Evolutionary conservation across 2,113 vertebrate genomes (phyloP), one percentile per base, ranked within the genome.

Genomic region (Tragulus kanchil): DNA sequence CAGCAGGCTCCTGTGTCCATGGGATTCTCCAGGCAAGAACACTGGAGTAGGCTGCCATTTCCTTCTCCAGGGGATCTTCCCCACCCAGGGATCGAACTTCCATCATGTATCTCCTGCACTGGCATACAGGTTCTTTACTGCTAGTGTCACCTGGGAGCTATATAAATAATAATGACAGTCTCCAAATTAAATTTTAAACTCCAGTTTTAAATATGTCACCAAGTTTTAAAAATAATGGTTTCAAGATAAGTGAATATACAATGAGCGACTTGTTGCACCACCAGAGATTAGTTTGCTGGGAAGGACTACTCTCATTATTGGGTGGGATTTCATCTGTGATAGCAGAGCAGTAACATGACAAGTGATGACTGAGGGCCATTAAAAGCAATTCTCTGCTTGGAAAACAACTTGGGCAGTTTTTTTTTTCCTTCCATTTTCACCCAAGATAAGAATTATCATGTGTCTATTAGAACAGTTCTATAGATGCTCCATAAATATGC

Each of bases 101-200:
- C 36, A 36, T 36, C 36, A 36, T 36, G 36, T 36, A 36, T 36
- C 36, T 36, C 36, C 36, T 36, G 36, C 36, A 36, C 36, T 36
- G 36, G 36, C 36, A 36, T 2, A 36, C 36, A 36, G 36, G 36
- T 36, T 36, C 36, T 36, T 36, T 36, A 36, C 36, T 36, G 36
- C 36, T 36, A 36, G 36, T 36, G 36, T 36, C 36, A 36, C 36
- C 36, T 36, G 36, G 36, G 36, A 36, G 36, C 36, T 36, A 36
- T 36, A 36, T 36, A 36, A 36, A 75, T 58, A 59, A 67, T 25
- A 56, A 65, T 1, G 58, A 88, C 15, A 58, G 42, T 62, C 8
- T 85, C 78, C 23, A 93, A 83, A 82, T 91, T 48, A 96, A 69
- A 75, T 77, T 62, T 92, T 23, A 36, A 81, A n/a, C 15, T 81